Conservation (phyloP, 1,140 invertebrate genomes). For the Yoshiicerus persimilis region DNA sequence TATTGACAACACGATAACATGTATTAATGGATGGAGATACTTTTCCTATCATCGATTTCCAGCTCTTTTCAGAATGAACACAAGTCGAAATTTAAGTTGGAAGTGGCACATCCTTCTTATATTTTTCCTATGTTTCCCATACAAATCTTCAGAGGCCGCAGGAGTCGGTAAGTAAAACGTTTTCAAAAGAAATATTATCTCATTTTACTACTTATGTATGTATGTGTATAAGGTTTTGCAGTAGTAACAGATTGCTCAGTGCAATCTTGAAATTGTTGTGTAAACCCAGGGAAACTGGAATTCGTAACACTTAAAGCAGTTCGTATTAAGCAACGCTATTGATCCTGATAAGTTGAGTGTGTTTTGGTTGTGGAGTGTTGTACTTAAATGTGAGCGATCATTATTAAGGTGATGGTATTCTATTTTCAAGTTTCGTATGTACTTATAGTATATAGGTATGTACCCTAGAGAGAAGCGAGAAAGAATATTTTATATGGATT, state of each 20-base stretch:
- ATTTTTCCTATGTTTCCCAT: slow-evolving; percentile 1
- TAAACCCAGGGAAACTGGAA: background rate
- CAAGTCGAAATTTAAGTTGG: background rate
- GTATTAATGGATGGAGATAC: background rate
- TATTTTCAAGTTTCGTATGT: no score
- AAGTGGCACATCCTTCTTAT: background rate
- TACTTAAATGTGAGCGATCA: background rate
- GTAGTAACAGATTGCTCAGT: no score
- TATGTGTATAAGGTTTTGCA: background rate
- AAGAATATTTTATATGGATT: background rate
- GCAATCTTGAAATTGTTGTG: background rate
- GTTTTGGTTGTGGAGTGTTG: background rate
- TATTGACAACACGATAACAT: background rate
- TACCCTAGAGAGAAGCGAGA: no score
- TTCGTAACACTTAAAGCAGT: background rate
- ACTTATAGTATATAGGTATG: no score
- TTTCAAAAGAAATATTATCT: background rate
- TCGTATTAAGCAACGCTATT: background rate
- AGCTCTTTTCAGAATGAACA: background rate
- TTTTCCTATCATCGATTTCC: background rate
- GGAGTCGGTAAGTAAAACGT: slow-evolving; percentile 6
- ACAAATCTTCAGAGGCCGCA: slow-evolving; percentile 8
- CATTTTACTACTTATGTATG: background rate
- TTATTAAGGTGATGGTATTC: background rate
- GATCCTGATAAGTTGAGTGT: background rate